These are phyloP conservation scores for Brachyrhaphis roseni DNA, from an alignment of 2,797 vertebrate genomes.

Conservation along the genomic window DNA sequence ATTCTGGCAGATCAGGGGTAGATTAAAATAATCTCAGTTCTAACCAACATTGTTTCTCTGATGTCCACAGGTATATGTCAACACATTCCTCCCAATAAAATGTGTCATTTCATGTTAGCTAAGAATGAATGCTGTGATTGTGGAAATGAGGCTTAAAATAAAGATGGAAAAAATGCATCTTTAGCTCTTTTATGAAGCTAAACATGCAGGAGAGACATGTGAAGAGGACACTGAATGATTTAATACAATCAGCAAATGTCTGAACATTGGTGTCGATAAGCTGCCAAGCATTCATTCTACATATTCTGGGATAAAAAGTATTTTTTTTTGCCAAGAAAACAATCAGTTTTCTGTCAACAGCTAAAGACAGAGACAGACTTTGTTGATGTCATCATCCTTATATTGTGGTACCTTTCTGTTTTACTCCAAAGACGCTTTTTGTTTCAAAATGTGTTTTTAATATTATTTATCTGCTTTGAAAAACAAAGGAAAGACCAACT, in stretches of 20 bases:
- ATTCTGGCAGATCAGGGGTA: too few species aligned
- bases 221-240: not conserved
- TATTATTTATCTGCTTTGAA: not conserved
- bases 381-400: not conserved
- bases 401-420: not conserved
- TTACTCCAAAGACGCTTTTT: not conserved
- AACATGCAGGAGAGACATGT: not conserved
- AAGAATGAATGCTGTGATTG: not conserved
- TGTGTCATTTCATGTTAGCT: not conserved
- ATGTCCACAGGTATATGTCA: not conserved
- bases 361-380: not conserved
- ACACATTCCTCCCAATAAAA: not conserved
- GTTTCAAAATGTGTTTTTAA: not conserved
- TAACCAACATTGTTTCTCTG: not conserved
- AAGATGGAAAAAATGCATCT: not conserved
- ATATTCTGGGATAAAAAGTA: not conserved
- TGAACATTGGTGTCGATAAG: not conserved
- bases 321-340: not conserved
- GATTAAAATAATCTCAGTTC: not conserved
- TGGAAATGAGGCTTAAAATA: not conserved
- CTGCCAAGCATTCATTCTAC: not conserved
- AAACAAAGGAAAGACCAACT: not conserved
- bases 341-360: not conserved
- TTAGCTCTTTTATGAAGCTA: not conserved
- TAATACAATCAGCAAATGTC: not conserved